Base-by-base conservation (phyloP, 2,888 invertebrate genomes). In the Callosobruchus maculatus region DNA sequence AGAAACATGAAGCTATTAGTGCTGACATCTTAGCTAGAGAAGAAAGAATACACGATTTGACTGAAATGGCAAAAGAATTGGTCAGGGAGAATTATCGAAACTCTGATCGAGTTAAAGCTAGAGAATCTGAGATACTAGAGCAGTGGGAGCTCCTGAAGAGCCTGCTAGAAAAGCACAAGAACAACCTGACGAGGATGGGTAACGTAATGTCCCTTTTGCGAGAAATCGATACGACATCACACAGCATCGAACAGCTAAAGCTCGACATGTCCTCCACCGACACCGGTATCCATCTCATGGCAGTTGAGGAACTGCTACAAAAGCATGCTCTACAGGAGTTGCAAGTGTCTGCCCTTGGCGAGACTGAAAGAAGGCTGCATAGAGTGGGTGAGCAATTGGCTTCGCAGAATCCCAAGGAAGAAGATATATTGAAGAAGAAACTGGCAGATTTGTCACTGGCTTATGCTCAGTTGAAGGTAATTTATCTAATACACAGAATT, bases 1-100 rank as follows among this genome's bases (percentile, higher is more conserved):
- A 99, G 89, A 99, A 99, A 84, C 98, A 99, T 85, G 98, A 99
- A 87, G 98, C 99, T 20, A 97, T 99, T 77, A 96, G 96, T 76
- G 98, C 98, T 0, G 99, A 99, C 85, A 98, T 99, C 74, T 89
- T 98, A 73, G 97, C 98, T 20, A 90, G 94, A 74, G 96, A 97
- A 83, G 98, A 98, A 85, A 92, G 99, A 13, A 98, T 99, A 85
- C 94, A 96, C 81, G 96, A 97, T 87, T 90, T 99, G 70, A 95
- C 95, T 0, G 94, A 94, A 73, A 97, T 99, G 96, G 96, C 97
- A 0, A 93, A 94, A 71, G 98, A 99, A 84, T 89, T 99, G 73
- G 94, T 95, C 26, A 90, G 92, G 66, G 98, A 98, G 88, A 94
- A 95, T 80, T 99, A 98, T 88, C 95, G 97, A 85, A 95, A 95